A percentile compares a stretch with the other conserved stretches of the same genome.
These are phyloP conservation scores for Lates calcarifer DNA, from an alignment of 2,113 vertebrate genomes.

Conservation along the genomic window DNA sequence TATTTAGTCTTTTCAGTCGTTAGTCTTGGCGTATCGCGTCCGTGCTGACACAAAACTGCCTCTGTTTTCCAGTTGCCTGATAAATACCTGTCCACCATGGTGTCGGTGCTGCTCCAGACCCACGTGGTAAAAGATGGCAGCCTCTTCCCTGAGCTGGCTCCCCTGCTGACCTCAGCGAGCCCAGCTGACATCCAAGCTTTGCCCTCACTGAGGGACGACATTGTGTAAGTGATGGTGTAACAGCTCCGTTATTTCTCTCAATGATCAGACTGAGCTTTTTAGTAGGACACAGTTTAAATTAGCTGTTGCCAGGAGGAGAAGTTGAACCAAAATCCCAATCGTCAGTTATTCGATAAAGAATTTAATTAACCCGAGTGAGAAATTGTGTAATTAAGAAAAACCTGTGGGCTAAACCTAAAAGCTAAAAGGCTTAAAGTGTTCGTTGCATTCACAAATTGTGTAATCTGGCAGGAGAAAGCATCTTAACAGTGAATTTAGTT, in stretches of 20 bases:
- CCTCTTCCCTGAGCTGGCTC: conserved; percentile 79
- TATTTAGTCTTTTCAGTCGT: no score
- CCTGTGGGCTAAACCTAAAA: neutral
- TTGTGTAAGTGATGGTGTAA: conserved; percentile 77
- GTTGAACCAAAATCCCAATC: neutral
- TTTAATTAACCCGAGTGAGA: neutral
- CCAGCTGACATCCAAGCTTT: conserved; percentile 77
- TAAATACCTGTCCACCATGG: conserved; percentile 78
- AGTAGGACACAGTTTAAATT: neutral
- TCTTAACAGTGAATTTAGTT: neutral
- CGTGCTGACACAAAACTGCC: neutral
- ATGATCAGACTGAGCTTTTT: neutral
- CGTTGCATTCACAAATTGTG: no score
- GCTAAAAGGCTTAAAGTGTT: no score
- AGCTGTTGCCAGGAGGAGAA: neutral
- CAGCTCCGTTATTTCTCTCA: no score
- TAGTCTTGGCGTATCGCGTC: no score
- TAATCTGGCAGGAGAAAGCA: no score
- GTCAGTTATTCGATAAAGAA: no score
- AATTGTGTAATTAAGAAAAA: neutral
- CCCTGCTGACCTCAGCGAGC: conserved; percentile 75
- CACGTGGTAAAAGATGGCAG: conserved; percentile 72
- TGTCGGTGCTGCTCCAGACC: conserved; percentile 80
- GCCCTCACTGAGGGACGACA: conserved; percentile 76
- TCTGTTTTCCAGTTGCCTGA: conserved; percentile 74